Base-by-base conservation (phyloP, 2,113 vertebrate species). In the Amblyopsis rosae region DNA sequence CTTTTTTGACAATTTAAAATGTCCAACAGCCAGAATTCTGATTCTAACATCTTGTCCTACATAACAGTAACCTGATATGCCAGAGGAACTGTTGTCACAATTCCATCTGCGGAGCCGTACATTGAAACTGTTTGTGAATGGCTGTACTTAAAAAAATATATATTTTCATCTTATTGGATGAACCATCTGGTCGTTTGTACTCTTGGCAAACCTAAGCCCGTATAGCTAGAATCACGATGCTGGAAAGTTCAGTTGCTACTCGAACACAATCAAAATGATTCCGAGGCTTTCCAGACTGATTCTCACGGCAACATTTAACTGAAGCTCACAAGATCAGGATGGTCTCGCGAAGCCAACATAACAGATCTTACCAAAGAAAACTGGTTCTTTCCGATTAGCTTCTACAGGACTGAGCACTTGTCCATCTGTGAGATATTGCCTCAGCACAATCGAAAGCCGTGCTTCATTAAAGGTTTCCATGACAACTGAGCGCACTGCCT, bases 401-500 rank as follows among this genome's bases (percentile, higher is more conserved):
- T 92, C 80, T 0, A 33, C 47, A 2, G 94, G 94, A 65, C 64
- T 81, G 15, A 93, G 88, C 12, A 95, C 70, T 15, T n/a, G 78
- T 35, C 85, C 78, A 12, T 72, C 70, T 1, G 47, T 73, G 74
- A 96, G 85, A 76, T 93, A 95, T 16, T 90, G 91, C 49, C 70
- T 86, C 48, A 94, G 73, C n/a, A 95, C 83, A 7, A 96, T 90
- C 0, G 88, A 79, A 26, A 96, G 94, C 3, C 95, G 93, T 0
- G 90, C 92, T 61, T 94, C 92, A 0, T 96, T 97, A n/a, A 97
- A 90, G 1, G 95, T 96, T 77, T 95, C 94, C 93, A 97, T 95
- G 80, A 96, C 92, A 7, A 96, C 92, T 0, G 94, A 92, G 12
- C 94, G 90, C 48, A 96, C 94, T 0, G 95, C 95, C 59, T 93